Evolutionary conservation across 2,113 vertebrate genomes (phyloP).

Genomic region (Chaetorhynchus papuensis): DNA sequence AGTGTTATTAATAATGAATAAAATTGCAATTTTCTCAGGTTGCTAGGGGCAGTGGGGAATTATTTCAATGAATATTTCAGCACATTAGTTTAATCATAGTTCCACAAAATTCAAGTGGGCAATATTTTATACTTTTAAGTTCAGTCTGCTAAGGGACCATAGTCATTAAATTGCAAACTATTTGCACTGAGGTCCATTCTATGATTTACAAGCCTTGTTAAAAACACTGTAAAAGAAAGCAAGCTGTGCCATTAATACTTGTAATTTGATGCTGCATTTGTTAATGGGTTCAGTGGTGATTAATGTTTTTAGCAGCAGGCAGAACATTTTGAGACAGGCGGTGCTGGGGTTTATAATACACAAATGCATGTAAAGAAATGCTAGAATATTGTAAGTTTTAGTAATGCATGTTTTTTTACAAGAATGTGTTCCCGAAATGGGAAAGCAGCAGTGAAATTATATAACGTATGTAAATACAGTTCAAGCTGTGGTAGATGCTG

Average conservation of each 20-base stretch:
- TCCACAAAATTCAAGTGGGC: constrained; percentile 81
- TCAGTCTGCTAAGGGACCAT: constrained; percentile 78
- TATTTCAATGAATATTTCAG: constrained; percentile 99
- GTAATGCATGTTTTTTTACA: constrained; percentile 7
- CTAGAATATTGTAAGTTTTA: constrained; percentile 25
- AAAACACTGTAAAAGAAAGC: constrained; percentile 87
- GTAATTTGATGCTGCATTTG: constrained; percentile 92
- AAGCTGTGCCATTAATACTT: constrained; percentile 89
- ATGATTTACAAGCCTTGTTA: constrained; percentile 98
- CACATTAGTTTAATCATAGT: constrained; percentile 99
- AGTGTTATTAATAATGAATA: constrained; percentile 99
- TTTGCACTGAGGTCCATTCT: constrained; percentile 83
- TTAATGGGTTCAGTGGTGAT: constrained; percentile 85
- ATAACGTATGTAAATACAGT: neutral
- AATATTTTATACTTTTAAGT: constrained; percentile 91
- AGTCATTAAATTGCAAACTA: constrained; percentile 91
- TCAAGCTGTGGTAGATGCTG: constrained; percentile 27
- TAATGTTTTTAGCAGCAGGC: constrained; percentile 77
- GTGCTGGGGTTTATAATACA: constrained; percentile 25
- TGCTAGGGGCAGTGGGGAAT: constrained; percentile 89
- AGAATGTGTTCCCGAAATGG: neutral
- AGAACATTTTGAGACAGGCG: constrained; percentile 51
- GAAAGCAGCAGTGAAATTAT: constrained; percentile 13
- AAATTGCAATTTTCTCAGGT: constrained; percentile 94
- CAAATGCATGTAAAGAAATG: constrained; percentile 11